Percentiles rank a stretch among this genome's conserved stretches.
phyloP scores from a whole-genome alignment of 2,797 vertebrate species.

The Sebastes minor region DNA sequence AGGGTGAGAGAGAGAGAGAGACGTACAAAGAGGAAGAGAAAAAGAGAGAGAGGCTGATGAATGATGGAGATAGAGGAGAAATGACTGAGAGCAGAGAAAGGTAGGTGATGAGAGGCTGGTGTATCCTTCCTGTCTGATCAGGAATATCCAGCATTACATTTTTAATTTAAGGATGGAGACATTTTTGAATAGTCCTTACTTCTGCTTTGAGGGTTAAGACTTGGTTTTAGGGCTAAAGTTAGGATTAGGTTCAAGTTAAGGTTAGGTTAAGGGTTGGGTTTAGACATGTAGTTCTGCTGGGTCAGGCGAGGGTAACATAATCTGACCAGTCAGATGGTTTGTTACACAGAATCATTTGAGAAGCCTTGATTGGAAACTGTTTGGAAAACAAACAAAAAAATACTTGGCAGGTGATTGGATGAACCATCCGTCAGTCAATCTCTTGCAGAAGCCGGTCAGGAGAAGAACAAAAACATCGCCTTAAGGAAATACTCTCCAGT shows the following conservation, averaged over 20 bases:
- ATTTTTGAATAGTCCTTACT: neutral
- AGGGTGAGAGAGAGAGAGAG: conserved; percentile 22
- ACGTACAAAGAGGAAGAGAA: neutral
- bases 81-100: conserved; percentile 38
- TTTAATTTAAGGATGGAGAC: neutral
- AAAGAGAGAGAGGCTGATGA: conserved; percentile 37
- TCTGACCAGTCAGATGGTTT: too few species aligned
- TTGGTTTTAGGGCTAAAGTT: neutral
- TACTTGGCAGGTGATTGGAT: too few species aligned
- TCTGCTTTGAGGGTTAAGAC: neutral
- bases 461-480: too few species aligned
- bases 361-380: too few species aligned
- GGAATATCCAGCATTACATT: neutral
- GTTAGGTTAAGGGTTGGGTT: neutral
- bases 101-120: conserved; percentile 35
- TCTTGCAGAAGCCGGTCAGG: too few species aligned
- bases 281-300: neutral
- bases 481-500: too few species aligned
- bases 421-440: too few species aligned
- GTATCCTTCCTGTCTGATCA: conserved; percentile 7
- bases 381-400: too few species aligned
- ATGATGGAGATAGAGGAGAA: conserved; percentile 44
- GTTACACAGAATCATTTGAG: too few species aligned
- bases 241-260: neutral
- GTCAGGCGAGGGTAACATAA: fast-evolving